phyloP scores from a whole-genome alignment of 2,888 invertebrate species.

The Dyspetes luteomarginatus region DNA sequence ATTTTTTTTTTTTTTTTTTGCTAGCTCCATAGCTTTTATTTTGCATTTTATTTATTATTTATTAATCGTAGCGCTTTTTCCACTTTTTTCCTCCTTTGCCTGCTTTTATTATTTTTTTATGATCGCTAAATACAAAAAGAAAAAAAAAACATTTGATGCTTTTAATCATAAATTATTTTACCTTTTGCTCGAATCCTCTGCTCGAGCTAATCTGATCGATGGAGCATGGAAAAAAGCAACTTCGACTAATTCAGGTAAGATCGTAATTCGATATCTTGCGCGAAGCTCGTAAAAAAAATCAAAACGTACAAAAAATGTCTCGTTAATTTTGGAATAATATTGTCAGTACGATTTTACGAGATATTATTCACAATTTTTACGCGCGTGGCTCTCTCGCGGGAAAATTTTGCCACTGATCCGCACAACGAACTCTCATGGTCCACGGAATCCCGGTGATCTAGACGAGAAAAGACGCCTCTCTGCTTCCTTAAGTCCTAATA shows the following conservation, averaged over 20 bases:
- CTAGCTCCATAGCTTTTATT: conserved; percentile 27
- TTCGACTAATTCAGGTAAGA: conserved; percentile 45
- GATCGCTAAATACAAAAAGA: too few relatives aligned
- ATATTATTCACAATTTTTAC: not conserved
- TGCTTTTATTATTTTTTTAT: not conserved
- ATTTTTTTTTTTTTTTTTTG: conserved; percentile 11
- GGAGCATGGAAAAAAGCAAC: too few relatives aligned
- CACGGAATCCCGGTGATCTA: conserved; percentile 73
- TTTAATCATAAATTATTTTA: too few relatives aligned
- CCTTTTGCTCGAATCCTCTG: too few relatives aligned
- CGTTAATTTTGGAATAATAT: conserved; percentile 49
- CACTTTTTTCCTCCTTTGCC: conserved; percentile 1
- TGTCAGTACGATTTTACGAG: conserved; percentile 34
- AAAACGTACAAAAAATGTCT: conserved; percentile 31
- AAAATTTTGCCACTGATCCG: conserved; percentile 44
- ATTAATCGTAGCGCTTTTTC: conserved; percentile 17
- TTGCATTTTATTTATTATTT: conserved; percentile 19
- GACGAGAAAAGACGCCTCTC: conserved; percentile 73
- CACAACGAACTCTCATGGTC: conserved; percentile 58
- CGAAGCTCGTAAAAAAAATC: conserved; percentile 24
- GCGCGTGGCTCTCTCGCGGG: conserved; percentile 11
- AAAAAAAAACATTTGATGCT: too few relatives aligned
- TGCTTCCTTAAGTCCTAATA: conserved; percentile 74
- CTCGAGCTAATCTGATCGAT: too few relatives aligned
- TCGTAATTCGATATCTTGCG: conserved; percentile 36